Percentiles rank a stretch among this genome's conserved stretches.
Conservation (phyloP, 2,113 vertebrate species). For the Marcusenius ussheri region DNA sequence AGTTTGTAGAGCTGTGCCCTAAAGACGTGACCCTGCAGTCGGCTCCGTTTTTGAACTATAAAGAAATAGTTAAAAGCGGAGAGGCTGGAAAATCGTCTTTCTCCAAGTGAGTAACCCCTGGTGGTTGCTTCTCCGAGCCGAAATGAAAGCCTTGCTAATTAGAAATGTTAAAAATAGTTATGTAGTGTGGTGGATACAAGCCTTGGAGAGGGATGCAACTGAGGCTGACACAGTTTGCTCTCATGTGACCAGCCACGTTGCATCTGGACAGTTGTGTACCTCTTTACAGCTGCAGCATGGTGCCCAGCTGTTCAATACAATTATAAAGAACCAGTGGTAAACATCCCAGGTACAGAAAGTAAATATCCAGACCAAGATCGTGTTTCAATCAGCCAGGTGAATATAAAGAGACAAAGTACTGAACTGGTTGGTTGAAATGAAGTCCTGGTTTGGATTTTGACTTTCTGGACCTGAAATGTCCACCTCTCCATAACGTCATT, state of each 20-base stretch:
- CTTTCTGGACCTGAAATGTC: background rate
- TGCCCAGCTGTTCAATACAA: background rate
- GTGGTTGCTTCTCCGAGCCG: slow-evolving; percentile 44
- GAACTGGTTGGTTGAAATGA: background rate
- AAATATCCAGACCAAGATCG: background rate
- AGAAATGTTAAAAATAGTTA: slow-evolving; percentile 55
- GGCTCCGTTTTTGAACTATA: background rate
- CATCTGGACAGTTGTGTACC: background rate
- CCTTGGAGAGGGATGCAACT: background rate
- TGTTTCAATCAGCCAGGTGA: background rate
- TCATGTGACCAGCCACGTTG: background rate
- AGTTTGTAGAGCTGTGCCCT: background rate
- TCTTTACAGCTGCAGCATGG: background rate
- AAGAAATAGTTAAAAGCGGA: slow-evolving; percentile 19
- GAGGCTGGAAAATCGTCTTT: slow-evolving; percentile 34
- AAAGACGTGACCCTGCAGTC: background rate
- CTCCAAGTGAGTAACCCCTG: slow-evolving; percentile 31
- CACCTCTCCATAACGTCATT: background rate
- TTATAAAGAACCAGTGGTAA: background rate
- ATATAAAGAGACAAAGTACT: background rate
- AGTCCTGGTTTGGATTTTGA: background rate
- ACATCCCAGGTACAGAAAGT: background rate
- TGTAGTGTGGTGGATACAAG: slow-evolving; percentile 23
- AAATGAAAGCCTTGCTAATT: slow-evolving; percentile 52
- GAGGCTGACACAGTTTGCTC: slow-evolving; percentile 42